These are phyloP conservation scores for Lagopus muta DNA, from an alignment of 2,113 vertebrate genomes.

Conservation along the genomic window DNA sequence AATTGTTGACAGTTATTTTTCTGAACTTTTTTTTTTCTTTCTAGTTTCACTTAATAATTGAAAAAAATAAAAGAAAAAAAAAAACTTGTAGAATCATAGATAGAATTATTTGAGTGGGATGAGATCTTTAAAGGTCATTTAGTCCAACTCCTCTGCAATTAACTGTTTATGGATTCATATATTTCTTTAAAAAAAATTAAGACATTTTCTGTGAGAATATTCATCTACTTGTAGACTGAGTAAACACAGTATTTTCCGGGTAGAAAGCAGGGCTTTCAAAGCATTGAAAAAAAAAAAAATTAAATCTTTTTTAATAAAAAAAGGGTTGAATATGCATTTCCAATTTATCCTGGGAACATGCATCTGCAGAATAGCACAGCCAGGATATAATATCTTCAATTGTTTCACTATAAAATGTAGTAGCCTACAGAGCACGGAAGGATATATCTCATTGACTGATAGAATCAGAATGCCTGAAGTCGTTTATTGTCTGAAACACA, in stretches of 20 bases:
- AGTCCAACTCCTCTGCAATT: too few relatives aligned
- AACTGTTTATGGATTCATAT: not conserved
- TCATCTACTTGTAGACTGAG: not conserved
- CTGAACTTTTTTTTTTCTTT: not conserved
- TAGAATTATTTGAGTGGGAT: too few relatives aligned
- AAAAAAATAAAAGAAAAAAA: not conserved
- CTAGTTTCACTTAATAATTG: not conserved
- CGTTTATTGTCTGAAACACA: conserved; percentile 55
- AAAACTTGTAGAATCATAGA: not conserved
- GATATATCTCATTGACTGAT: conserved; percentile 43
- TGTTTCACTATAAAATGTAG: conserved; percentile 22
- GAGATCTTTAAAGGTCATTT: too few relatives aligned
- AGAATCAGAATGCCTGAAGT: conserved; percentile 42
- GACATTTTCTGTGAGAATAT: not conserved
- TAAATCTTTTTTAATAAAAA: not conserved
- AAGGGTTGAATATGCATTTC: not conserved
- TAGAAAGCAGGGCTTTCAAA: not conserved
- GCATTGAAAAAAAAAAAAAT: not conserved
- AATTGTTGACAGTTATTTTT: not conserved
- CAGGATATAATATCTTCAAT: not conserved
- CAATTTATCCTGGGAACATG: not conserved
- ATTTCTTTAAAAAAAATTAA: not conserved
- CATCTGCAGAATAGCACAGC: not conserved
- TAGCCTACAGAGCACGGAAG: not conserved
- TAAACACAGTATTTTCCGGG: accelerated